Percentiles rank a stretch among this genome's conserved stretches.
These are phyloP conservation scores for Capromys pilorides DNA, from an alignment of 2,797 vertebrate genomes.

Conservation along the genomic window DNA sequence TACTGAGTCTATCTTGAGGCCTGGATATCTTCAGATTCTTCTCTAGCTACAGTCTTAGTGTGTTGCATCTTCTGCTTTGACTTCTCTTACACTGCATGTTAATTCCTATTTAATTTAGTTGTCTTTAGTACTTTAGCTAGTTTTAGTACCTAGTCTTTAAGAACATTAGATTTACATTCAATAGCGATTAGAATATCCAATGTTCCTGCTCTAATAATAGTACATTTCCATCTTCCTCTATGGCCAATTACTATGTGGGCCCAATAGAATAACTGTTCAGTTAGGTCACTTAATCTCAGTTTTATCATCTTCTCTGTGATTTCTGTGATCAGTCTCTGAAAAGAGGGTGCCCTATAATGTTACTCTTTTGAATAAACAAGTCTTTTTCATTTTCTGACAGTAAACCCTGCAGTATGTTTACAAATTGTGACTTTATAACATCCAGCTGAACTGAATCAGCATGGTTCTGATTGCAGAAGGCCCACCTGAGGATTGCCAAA, in stretches of 20 bases:
- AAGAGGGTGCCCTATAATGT: not conserved
- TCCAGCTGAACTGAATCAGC: not conserved
- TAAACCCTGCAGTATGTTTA: not conserved
- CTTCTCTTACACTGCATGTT: not conserved
- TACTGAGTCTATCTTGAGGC: not conserved
- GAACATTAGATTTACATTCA: slow-evolving; percentile 9
- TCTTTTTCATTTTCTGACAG: not conserved
- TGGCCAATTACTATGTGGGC: not conserved
- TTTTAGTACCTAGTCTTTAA: not conserved
- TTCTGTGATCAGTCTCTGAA: not conserved
- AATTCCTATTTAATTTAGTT: not conserved
- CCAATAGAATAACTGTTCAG: not conserved
- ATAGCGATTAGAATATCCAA: not conserved
- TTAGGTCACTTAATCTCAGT: not conserved
- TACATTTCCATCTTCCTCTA: not conserved
- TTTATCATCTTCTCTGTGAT: not conserved
- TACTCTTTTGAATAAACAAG: not conserved
- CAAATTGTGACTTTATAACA: not conserved
- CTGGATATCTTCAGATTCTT: not conserved
- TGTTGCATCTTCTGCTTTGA: not conserved
- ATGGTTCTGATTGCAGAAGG: not conserved
- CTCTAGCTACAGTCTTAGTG: not conserved
- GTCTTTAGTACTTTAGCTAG: not conserved
- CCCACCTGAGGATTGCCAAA: no score
- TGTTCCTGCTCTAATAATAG: not conserved